phyloP scores from a whole-genome alignment of 2,888 invertebrate genomes.

The Oeneis ivallda region DNA sequence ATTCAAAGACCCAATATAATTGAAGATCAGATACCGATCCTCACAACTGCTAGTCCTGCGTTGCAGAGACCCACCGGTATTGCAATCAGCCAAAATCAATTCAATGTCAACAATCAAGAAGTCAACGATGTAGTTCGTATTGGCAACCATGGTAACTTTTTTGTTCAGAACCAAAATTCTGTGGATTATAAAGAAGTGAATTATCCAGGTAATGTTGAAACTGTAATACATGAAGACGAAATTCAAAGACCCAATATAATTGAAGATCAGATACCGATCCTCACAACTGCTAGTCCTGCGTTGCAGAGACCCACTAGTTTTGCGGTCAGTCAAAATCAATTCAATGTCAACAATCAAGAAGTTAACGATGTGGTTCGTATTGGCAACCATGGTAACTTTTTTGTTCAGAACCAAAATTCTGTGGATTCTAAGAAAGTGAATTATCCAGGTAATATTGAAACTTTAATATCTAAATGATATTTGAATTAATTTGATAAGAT shows the following conservation, averaged over 20 bases:
- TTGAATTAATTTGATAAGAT: too few relatives aligned
- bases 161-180: constrained; percentile 30
- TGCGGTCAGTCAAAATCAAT: not conserved
- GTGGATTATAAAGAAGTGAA: constrained; percentile 21
- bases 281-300: constrained; percentile 11
- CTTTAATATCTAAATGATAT: too few relatives aligned
- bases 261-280: not conserved
- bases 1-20: not conserved
- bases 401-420: constrained; percentile 30
- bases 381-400: constrained; percentile 17
- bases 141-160: constrained; percentile 17
- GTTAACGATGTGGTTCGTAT: constrained; percentile 18
- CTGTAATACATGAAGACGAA: not conserved
- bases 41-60: constrained; percentile 11
- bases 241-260: not conserved
- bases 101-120: not conserved
- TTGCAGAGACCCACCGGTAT: constrained; percentile 9
- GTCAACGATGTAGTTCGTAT: constrained; percentile 18
- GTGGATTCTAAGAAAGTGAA: constrained; percentile 20
- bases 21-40: not conserved
- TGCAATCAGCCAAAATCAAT: not conserved
- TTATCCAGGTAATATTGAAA: constrained; percentile 14
- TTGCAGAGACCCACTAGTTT: constrained; percentile 9
- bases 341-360: not conserved
- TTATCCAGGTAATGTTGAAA: constrained; percentile 15